Conservation (phyloP, 2,113 vertebrate species). For the Phylloscopus trochiloides region DNA sequence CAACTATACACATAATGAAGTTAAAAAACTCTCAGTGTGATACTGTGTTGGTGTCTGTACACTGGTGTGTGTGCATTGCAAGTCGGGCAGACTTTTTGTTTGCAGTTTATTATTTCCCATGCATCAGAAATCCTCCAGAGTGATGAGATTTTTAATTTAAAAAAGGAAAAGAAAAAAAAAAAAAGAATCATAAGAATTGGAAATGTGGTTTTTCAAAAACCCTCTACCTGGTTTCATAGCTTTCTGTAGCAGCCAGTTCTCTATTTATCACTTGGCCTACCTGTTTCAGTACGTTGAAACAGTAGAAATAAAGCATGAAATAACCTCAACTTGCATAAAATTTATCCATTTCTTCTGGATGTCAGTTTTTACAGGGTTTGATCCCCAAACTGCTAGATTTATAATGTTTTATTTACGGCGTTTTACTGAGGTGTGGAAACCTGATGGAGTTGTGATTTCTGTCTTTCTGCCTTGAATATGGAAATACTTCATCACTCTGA, state of each 20-base stretch:
- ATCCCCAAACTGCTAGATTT: neutral
- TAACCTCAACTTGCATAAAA: neutral
- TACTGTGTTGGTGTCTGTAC: neutral
- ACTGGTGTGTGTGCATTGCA: neutral
- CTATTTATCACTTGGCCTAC: neutral
- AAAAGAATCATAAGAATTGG: neutral
- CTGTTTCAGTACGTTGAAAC: neutral
- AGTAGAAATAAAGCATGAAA: neutral
- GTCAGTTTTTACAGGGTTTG: neutral
- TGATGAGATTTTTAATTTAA: neutral
- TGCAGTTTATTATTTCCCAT: neutral
- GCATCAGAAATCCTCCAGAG: neutral
- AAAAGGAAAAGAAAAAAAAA: neutral
- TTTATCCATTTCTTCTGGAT: neutral
- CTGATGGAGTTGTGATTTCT: neutral
- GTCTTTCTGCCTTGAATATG: neutral
- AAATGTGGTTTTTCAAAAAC: neutral
- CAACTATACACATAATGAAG: accelerated
- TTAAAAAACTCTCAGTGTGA: neutral
- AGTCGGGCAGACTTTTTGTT: neutral
- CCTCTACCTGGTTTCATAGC: neutral
- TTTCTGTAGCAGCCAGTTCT: neutral
- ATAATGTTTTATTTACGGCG: neutral
- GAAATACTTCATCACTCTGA: neutral
- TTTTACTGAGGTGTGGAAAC: neutral